Evolutionary conservation across 2,888 invertebrate species (phyloP), one percentile per base, ranked within the genome.

Genomic region (Ormyrus labotus): DNA sequence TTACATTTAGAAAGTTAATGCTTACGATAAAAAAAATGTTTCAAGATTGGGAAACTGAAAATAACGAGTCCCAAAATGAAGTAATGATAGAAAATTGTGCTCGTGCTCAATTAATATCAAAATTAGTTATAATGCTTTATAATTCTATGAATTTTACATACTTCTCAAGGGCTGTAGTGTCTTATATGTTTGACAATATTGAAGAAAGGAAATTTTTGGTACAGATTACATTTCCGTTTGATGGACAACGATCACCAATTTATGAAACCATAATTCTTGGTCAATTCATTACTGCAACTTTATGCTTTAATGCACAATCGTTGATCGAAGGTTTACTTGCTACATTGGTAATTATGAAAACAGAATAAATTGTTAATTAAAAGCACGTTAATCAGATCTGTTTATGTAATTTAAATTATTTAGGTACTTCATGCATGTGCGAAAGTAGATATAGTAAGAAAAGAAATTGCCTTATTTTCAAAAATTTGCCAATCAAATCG

Each of bases 141-240:
- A 81, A 78, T 34, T 34, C 68, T 7, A 78, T 81, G 78, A 74
- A 81, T 67, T 74, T 78, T 7, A 78, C 74, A 2, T 81, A 78
- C 8, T 58, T 81, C 50, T 64, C 78, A 6, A 64, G 61, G 70
- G 51, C 70, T 58, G 6, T 81, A 10, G n/a, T 55, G 7, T 81
- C 81, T n/a, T 78, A 78, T 45, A 19, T 78, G 11, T 63, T 81
- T 9, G 81, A 78, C 57, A 45, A 51, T 3, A 60, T 65, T 5
- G 69, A 82, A 13, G 65, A 78, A n/a, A 71, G 84, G 70, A 83
- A 83, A 58, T 77, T 80, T 34, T 65, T 83, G 0, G 78, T 82
- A 5, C 78, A 75, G 61, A 75, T 81, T 65, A 70, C 78, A 9
- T 83, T 83, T 76, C 84, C 84, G 6, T 71, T 83, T 45, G 68